phyloP scores from a whole-genome alignment of 2,797 vertebrate genomes.

The Rallus crepitans region DNA sequence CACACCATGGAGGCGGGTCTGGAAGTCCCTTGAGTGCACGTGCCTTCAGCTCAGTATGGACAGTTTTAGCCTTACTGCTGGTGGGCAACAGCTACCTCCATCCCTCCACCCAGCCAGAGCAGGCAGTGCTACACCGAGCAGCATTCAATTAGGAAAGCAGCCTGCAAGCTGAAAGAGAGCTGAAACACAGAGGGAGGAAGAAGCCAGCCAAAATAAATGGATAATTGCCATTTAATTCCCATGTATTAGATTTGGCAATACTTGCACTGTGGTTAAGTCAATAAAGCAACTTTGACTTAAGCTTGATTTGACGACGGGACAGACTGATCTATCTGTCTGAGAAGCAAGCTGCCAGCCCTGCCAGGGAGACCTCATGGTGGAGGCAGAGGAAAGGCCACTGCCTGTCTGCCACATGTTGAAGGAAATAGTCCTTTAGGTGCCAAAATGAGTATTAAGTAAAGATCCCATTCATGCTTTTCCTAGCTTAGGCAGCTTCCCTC shows the following conservation, averaged over 20 bases:
- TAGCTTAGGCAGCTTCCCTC: not conserved
- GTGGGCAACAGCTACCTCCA: not conserved
- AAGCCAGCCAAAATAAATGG: conserved; percentile 51
- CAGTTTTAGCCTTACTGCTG: not conserved
- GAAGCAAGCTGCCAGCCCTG: not conserved
- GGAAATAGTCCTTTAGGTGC: not conserved
- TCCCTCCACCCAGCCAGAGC: not conserved
- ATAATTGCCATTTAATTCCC: conserved; percentile 65
- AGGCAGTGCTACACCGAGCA: fast-evolving
- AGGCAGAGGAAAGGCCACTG: not conserved
- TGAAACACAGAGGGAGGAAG: conserved; percentile 23
- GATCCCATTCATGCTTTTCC: not conserved
- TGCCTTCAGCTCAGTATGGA: not conserved
- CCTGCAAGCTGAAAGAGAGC: not conserved
- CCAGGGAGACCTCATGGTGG: not conserved
- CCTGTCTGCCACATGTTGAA: fast-evolving
- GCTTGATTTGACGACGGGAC: not conserved
- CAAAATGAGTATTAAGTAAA: not conserved
- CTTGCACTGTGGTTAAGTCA: not conserved
- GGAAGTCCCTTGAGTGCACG: not conserved
- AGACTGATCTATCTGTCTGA: conserved; percentile 29
- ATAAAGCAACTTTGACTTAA: conserved; percentile 25
- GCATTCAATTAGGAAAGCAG: not conserved
- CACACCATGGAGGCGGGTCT: not conserved
- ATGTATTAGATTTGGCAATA: conserved; percentile 45